phyloP scores from a whole-genome alignment of 2,888 invertebrate genomes.

The Lydus trimaculatus region DNA sequence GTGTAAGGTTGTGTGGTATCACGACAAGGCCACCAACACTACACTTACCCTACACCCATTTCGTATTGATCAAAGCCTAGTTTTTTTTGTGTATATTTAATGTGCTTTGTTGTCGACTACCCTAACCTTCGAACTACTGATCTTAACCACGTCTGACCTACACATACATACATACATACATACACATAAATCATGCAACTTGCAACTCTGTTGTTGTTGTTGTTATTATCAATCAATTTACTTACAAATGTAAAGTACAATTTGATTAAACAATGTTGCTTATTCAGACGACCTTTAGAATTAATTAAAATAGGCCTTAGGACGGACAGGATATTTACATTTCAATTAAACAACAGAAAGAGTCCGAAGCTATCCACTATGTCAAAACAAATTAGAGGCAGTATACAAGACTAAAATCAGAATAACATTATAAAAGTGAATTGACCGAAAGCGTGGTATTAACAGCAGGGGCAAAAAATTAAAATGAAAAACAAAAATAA shows the following conservation, averaged over 20 bases:
- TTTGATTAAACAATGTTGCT: not conserved
- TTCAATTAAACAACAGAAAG: not conserved
- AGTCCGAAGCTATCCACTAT: not conserved
- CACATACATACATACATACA: not conserved
- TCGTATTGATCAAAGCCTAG: not conserved
- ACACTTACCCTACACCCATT: not conserved
- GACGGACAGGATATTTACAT: not conserved
- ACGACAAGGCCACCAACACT: slow-evolving; percentile 8
- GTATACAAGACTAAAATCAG: not conserved
- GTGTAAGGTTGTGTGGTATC: slow-evolving; percentile 1
- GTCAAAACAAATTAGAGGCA: not conserved
- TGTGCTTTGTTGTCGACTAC: not conserved
- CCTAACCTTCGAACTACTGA: slow-evolving; percentile 4
- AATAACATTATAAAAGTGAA: not conserved
- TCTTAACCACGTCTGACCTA: slow-evolving; percentile 1
- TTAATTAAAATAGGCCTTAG: not conserved
- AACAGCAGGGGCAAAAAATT: not conserved
- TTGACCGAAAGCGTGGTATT: not conserved
- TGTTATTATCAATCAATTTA: no score
- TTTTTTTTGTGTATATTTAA: slow-evolving; percentile 1
- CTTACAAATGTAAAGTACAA: not conserved
- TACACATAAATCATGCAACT: not conserved
- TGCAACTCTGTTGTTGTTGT: not conserved
- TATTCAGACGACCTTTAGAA: not conserved
- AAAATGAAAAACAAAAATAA: not conserved